Evolutionary conservation across 2,113 vertebrate genomes (phyloP).

Genomic region (Aspidoscelis tigris): DNA sequence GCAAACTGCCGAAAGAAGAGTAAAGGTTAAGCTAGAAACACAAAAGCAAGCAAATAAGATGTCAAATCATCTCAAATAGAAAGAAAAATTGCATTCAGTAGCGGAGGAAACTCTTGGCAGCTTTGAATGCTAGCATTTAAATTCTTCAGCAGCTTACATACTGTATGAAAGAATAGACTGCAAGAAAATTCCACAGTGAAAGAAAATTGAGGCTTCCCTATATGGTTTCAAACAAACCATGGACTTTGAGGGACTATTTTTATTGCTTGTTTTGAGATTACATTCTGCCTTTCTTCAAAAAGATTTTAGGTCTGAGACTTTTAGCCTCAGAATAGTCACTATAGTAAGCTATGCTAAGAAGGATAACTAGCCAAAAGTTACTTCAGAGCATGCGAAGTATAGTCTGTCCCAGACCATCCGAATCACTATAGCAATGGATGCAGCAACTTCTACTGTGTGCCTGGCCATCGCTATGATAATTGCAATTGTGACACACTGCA

Average conservation of each 20-base stretch:
- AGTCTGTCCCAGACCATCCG: no score
- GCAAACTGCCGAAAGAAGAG: conserved; percentile 42
- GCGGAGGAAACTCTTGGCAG: conserved; percentile 51
- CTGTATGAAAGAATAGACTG: conserved; percentile 47
- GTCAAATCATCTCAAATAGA: conserved; percentile 18
- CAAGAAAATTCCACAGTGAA: background rate
- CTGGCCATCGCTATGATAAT: no score
- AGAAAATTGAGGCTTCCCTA: conserved; percentile 43
- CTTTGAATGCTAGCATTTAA: conserved; percentile 47
- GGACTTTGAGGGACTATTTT: conserved; percentile 49
- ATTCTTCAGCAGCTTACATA: conserved; percentile 49
- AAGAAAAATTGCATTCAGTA: conserved; percentile 38
- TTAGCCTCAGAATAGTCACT: no score
- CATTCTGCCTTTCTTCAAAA: no score
- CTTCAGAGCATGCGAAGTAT: no score
- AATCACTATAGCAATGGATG: no score
- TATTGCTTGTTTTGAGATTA: no score
- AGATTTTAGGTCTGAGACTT: no score
- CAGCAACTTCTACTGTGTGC: no score
- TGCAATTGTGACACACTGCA: no score
- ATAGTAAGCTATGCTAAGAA: no score
- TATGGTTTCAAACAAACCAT: conserved; percentile 50
- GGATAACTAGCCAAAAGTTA: no score
- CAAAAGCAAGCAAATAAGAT: conserved; percentile 38
- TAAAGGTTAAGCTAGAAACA: conserved; percentile 16